These are phyloP conservation scores for Clupea harengus DNA, from an alignment of 2,113 vertebrate species.

Conservation along the genomic window DNA sequence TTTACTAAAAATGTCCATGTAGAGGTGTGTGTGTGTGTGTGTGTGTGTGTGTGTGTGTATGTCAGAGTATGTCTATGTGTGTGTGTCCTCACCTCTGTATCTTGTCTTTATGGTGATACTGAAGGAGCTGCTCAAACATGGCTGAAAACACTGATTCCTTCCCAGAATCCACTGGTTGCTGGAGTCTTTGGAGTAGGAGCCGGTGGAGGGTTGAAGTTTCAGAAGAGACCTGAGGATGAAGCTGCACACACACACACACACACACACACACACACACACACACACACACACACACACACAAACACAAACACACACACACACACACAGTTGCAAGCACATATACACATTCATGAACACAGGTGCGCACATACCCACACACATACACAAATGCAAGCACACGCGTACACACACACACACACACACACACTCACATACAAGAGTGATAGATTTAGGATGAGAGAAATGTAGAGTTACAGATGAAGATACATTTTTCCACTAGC, in stretches of 20 bases:
- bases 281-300: conserved; percentile 26
- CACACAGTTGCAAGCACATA: neutral
- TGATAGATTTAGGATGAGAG: neutral
- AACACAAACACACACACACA: neutral
- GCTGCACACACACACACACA: conserved; percentile 65
- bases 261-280: conserved; percentile 38
- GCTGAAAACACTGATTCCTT: conserved; percentile 41
- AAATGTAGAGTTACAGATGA: neutral
- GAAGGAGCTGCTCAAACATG: conserved; percentile 46
- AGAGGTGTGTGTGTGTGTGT: neutral
- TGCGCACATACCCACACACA: neutral
- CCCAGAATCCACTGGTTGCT: conserved; percentile 20
- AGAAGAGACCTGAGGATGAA: conserved; percentile 72
- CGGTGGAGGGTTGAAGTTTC: conserved; percentile 55
- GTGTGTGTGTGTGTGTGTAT: conserved; percentile 11
- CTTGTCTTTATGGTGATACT: neutral
- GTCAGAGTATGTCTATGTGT: conserved; percentile 38
- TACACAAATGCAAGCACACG: neutral
- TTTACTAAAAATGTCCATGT: no score
- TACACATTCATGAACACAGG: neutral
- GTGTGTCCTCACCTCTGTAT: neutral
- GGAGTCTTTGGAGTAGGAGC: conserved; percentile 58
- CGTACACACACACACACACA: neutral
- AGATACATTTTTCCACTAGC: neutral
- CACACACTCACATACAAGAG: neutral